Evolutionary conservation across 2,113 vertebrate species (phyloP), one percentile per base, ranked within the genome.

Genomic region (Pelmatolapia mariae): DNA sequence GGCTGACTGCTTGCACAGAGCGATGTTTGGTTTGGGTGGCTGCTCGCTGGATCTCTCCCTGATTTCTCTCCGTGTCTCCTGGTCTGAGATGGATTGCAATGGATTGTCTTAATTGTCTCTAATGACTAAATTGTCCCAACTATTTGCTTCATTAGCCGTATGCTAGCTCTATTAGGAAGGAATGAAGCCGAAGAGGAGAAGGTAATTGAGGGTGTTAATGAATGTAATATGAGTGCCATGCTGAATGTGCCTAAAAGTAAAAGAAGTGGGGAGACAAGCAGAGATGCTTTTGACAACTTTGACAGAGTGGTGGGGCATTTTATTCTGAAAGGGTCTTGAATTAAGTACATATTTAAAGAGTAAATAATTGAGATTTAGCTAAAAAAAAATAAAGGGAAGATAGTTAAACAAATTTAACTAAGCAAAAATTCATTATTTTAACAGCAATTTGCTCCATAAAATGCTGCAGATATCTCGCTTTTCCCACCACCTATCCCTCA

Each of bases 111-210:
- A 96, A 96, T 94, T 94, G 93, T 89, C 94, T 93, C 90, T 96
- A 96, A 96, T 95, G 95, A 95, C 90, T 93, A 94, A 95, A 96
- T 94, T 94, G 95, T 95, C 92, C 95, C 94, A 93, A 95, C 95
- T 96, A 94, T 91, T 93, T 93, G 94, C 94, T 94, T 96, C 96
- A 96, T 97, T 96, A 96, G 93, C 90, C 86, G 63, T 53, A 61
- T 88, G 85, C 95, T 94, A 95, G 95, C 94, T 92, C 94, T 91
- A 95, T 96, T 95, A 95, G 80, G 90, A 85, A 80, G 80, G 89
- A 92, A 89, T 38, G 89, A 90, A 91, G 93, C 86, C 76, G 81
- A 87, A 81, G 87, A 89, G 88, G 87, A 90, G 91, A 54, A 31
- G 33, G 86, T 92, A 91, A 94, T 92, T 93, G 91, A 86, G 91